Evolutionary conservation across 2,113 vertebrate species (phyloP).

Genomic region (Otus sunia): DNA sequence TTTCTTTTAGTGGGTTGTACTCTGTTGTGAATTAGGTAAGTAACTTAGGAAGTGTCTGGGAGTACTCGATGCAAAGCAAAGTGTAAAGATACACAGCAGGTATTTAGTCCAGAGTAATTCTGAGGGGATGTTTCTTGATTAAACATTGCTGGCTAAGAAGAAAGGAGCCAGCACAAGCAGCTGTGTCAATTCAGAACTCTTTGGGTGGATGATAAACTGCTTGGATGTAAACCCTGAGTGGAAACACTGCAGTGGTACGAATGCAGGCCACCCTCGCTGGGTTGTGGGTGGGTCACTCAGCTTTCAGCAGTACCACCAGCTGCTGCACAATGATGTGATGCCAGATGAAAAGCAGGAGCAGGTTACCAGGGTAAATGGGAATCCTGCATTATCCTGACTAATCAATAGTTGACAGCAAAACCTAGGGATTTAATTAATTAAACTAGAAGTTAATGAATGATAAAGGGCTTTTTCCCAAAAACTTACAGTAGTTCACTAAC

Average conservation of each 20-base stretch:
- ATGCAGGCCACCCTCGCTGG: neutral
- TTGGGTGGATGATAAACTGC: neutral
- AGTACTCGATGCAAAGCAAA: rapidly evolving
- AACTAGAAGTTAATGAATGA: neutral
- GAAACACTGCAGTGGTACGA: neutral
- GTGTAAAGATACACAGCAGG: neutral
- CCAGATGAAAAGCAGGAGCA: neutral
- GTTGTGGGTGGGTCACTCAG: neutral
- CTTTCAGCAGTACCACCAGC: neutral
- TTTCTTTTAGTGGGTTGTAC: neutral
- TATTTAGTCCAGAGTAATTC: neutral
- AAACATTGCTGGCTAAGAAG: neutral
- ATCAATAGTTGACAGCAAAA: neutral
- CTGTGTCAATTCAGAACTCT: neutral
- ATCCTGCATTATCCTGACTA: neutral
- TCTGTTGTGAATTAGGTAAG: neutral
- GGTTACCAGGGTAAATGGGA: neutral
- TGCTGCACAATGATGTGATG: neutral
- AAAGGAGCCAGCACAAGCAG: neutral
- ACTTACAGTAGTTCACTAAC: neutral
- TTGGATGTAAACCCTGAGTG: neutral
- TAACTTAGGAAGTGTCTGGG: neutral
- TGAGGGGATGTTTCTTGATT: neutral
- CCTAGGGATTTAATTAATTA: neutral
- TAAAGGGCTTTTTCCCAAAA: neutral